Conservation (phyloP, 2,888 invertebrate genomes). For the Esperia sulphurella region DNA sequence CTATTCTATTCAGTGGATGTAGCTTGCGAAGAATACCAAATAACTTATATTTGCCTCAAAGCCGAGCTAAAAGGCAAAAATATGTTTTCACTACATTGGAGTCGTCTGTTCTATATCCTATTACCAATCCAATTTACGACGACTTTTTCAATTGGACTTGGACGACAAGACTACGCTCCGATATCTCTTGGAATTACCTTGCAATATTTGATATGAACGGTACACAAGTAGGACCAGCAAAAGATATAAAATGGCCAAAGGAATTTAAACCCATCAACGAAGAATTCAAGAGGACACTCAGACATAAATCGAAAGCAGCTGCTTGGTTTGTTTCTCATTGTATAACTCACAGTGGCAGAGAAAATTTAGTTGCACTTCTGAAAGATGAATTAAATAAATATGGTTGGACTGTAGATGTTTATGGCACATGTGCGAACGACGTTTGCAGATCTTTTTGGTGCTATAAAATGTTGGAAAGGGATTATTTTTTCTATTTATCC, state of each 20-base stretch:
- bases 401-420: conserved; percentile 24
- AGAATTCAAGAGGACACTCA: conserved; percentile 18
- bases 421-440: conserved; percentile 25
- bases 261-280: conserved; percentile 19
- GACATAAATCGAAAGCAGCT: conserved; percentile 26
- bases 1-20: conserved; percentile 32
- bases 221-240: conserved; percentile 21
- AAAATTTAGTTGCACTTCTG: conserved; percentile 17
- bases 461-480: conserved; percentile 16
- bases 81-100: conserved; percentile 31
- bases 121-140: conserved; percentile 22
- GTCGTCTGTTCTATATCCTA: conserved; percentile 27
- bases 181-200: conserved; percentile 22
- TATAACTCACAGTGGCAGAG: conserved; percentile 17
- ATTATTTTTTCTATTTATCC: conserved; percentile 34
- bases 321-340: conserved; percentile 39
- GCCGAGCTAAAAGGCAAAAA: conserved; percentile 18
- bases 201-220: conserved; percentile 18
- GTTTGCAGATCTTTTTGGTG: background rate
- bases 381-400: conserved; percentile 17
- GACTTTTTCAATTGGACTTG: conserved; percentile 34
- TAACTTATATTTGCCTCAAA: conserved; percentile 10
- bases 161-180: conserved; percentile 28
- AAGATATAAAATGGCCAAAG: conserved; percentile 22
- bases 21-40: conserved; percentile 25